These are phyloP conservation scores for Dryocosmus kuriphilus DNA, from an alignment of 2,888 invertebrate genomes.

Conservation along the genomic window DNA sequence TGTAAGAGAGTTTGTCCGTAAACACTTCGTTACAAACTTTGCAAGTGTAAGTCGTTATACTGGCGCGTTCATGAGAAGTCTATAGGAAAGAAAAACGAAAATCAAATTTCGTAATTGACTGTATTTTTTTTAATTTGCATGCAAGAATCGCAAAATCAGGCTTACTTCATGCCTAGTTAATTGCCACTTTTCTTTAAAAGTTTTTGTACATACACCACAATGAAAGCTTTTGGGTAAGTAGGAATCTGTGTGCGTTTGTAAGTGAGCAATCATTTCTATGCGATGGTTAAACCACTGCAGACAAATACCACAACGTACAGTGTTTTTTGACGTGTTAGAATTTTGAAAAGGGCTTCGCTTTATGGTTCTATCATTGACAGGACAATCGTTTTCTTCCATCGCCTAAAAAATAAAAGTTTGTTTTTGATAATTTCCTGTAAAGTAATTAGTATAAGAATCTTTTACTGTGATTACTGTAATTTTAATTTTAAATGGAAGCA, in stretches of 20 bases:
- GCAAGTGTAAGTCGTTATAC: constrained; percentile 57
- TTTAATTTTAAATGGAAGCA: too few relatives aligned
- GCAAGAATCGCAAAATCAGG: neutral
- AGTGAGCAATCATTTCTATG: constrained; percentile 70
- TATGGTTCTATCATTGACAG: constrained; percentile 55
- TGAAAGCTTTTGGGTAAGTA: constrained; percentile 63
- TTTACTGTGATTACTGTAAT: neutral
- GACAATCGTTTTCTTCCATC: constrained; percentile 58
- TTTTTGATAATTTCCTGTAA: neutral
- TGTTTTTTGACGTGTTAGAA: constrained; percentile 62
- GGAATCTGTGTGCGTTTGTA: constrained; percentile 69
- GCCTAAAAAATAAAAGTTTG: constrained; percentile 53
- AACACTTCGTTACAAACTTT: constrained; percentile 66
- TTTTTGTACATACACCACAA: constrained; percentile 68
- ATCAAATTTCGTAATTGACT: neutral
- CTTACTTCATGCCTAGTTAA: constrained; percentile 69
- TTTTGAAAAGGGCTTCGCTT: constrained; percentile 58
- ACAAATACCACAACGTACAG: constrained; percentile 70
- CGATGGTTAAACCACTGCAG: constrained; percentile 70
- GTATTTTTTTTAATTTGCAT: neutral
- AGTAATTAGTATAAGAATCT: neutral
- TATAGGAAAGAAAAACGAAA: constrained; percentile 43
- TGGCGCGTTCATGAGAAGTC: constrained; percentile 66
- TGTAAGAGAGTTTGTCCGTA: constrained; percentile 61
- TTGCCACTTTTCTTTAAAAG: constrained; percentile 71